Base-by-base conservation (phyloP, 53 echinoderm and acorn worm genomes). In the Paelopatides confundens region DNA sequence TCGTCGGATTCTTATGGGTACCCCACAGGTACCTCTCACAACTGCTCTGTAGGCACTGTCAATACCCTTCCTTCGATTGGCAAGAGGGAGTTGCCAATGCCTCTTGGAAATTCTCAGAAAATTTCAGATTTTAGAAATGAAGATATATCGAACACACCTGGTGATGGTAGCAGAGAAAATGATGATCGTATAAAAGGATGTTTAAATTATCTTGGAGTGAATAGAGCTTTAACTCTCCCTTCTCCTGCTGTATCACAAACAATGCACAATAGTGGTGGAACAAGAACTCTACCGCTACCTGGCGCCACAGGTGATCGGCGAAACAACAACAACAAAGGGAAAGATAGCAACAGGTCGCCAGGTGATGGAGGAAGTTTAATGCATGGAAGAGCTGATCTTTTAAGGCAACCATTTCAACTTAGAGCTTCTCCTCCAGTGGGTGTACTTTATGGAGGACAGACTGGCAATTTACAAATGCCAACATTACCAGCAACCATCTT, bases 331-430 rank as follows among this genome's bases (percentile, higher is more conserved):
- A 46, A 39, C 38, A 24, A 28, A 26, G 54, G 15, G 15, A 18
- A 23, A 3, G 18, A 14, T 18, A 23, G 26, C n/a, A 68, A 32
- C 31, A 74, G 74, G 40, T 40, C 74, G 40, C 74, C 74, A n/a
- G 74, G 74, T 5, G 74, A 74, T 74, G 74, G 74, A 40, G 74
- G 74, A 26, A 46, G 46, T 74, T 74, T 74, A 28, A 21, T 27
- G 5, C 38, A 74, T 74, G 74, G 74, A 39, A 74, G 46, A 46
- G 74, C 38, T 3, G 74, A 28, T 4, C 74, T 13, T n/a, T 10
- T 40, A 11, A 38, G n/a, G 27, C 74, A 40, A 28, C 74, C 38
- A 0, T n/a, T 74, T 24, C 74, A 39, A 0, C 24, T 39, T 10
- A 74, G 40, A 46, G 27, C 40, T 40, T 74, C 74, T 74, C 74